Percentiles rank a stretch among this genome's conserved stretches.
Conservation (phyloP, 2,113 vertebrate species). For the Cavia porcellus region DNA sequence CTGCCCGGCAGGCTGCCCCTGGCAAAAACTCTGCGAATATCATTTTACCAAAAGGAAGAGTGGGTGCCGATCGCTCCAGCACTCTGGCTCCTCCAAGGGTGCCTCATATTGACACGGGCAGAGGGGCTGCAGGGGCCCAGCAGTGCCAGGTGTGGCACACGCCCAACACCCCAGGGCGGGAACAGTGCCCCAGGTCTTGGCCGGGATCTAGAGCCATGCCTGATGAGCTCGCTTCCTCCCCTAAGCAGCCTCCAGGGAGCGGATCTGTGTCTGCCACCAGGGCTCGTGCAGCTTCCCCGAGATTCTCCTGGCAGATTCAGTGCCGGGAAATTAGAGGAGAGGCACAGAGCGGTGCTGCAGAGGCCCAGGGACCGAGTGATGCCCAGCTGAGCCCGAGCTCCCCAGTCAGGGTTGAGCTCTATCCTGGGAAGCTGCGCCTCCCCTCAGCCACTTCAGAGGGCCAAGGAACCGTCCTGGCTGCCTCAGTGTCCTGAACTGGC, state of each 20-base stretch:
- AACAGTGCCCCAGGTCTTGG: neutral
- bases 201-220: neutral
- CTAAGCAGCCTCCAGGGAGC: neutral
- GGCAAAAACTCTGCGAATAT: neutral
- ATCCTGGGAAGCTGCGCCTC: neutral
- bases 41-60: constrained; percentile 16
- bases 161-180: neutral
- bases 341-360: constrained; percentile 19
- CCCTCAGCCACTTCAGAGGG: neutral
- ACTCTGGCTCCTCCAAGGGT: neutral
- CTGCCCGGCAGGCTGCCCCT: neutral
- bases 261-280: neutral
- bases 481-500: neutral
- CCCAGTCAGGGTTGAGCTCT: neutral
- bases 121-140: neutral
- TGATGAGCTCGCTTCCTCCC: constrained; percentile 14
- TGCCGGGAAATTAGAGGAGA: constrained; percentile 66
- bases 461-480: neutral
- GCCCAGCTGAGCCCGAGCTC: neutral
- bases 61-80: neutral
- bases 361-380: constrained; percentile 64
- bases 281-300: constrained; percentile 65
- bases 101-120: neutral
- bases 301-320: constrained; percentile 75
- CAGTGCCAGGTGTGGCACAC: neutral